These are phyloP conservation scores for Euzetes globulus DNA, from an alignment of 2,888 invertebrate genomes.

Conservation along the genomic window DNA sequence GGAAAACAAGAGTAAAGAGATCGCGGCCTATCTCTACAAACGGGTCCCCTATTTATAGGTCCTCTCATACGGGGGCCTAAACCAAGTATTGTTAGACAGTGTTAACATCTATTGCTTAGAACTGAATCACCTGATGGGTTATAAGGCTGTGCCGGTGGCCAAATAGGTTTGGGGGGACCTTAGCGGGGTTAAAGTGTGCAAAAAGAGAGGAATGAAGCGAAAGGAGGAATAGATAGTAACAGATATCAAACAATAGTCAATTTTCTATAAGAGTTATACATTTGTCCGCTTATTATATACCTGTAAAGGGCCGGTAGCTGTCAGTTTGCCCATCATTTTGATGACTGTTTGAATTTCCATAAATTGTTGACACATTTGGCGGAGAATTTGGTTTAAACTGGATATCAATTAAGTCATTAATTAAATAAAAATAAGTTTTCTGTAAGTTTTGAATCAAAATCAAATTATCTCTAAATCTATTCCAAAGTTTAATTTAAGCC, in stretches of 20 bases:
- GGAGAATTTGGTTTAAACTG: not conserved
- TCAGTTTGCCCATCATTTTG: not conserved
- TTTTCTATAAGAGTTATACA: not conserved
- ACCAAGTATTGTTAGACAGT: constrained; percentile 35
- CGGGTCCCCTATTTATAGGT: not conserved
- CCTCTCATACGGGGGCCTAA: not conserved
- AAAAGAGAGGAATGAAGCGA: not conserved
- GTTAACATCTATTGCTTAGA: constrained; percentile 47
- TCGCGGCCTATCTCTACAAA: not conserved
- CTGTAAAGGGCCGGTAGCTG: constrained; percentile 21
- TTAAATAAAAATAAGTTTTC: not conserved
- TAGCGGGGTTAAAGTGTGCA: not conserved
- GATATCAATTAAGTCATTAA: not conserved
- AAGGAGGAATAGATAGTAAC: not conserved
- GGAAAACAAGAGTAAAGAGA: constrained; percentile 46
- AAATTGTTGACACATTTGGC: not conserved
- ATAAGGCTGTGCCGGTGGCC: constrained; percentile 53
- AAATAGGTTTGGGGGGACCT: constrained; percentile 45
- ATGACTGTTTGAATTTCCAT: not conserved
- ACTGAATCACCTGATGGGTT: constrained; percentile 38
- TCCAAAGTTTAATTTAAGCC: not conserved
- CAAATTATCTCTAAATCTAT: constrained; percentile 4
- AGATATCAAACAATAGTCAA: not conserved
- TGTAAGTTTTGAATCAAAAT: not conserved
- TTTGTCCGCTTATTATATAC: not conserved